Evolutionary conservation across 2,113 vertebrate species (phyloP).

Genomic region (Xenopus tropicalis): UCB_Xtro_10.0 CM004450.2:90563501-90564000

Average conservation of each 20-base stretch:
- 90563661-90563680: background rate
- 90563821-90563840: background rate
- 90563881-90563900: background rate
- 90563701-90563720: background rate
- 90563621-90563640: background rate
- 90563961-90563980: background rate
- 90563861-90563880: background rate
- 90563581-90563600: too few relatives aligned
- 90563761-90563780: background rate
- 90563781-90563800: background rate
- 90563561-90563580: too few relatives aligned
- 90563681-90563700: too few relatives aligned
- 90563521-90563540: constrained; percentile 45
- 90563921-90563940: background rate
- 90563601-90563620: constrained; percentile 5
- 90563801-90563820: background rate
- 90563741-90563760: background rate
- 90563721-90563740: background rate
- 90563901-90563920: background rate
- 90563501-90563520: constrained; percentile 46
- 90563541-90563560: constrained; percentile 48
- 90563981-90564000: background rate
- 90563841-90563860: background rate
- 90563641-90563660: background rate
- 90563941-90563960: too few relatives aligned